Conservation (phyloP, 2,797 vertebrate genomes). For the Trachops cirrhosus region DNA sequence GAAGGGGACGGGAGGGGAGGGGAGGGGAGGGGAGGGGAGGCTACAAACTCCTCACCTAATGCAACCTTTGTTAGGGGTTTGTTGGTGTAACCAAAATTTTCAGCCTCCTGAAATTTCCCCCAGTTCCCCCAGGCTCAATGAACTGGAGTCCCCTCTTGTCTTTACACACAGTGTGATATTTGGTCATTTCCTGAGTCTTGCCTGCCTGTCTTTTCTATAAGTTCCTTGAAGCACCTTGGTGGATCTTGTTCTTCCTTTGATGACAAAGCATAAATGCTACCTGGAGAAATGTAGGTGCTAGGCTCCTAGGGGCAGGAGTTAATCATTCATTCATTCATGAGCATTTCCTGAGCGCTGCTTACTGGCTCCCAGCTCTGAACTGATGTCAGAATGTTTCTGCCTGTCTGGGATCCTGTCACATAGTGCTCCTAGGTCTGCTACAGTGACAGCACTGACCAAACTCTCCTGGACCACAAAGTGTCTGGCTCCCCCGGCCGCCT, state of each 20-base stretch:
- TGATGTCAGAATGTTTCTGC: neutral
- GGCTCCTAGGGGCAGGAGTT: neutral
- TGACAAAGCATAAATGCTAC: neutral
- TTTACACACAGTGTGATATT: neutral
- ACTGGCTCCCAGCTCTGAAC: neutral
- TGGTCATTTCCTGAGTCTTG: neutral
- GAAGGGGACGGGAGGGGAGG: too few species aligned
- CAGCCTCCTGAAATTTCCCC: neutral
- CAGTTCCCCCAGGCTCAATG: neutral
- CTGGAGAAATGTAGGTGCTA: neutral
- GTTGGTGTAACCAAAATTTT: neutral
- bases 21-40: too few species aligned
- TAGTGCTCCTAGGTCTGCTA: neutral
- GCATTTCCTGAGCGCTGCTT: neutral
- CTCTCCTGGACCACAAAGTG: neutral
- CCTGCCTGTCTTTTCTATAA: neutral
- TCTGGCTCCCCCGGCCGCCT: too few species aligned
- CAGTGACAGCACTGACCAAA: neutral
- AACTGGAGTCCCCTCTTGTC: neutral
- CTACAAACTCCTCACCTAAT: neutral
- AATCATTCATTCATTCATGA: neutral
- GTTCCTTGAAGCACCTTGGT: neutral
- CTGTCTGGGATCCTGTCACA: neutral
- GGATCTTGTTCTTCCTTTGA: neutral
- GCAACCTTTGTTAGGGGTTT: neutral